Evolutionary conservation across 2,113 vertebrate genomes (phyloP), one percentile per base, ranked within the genome.

Genomic region (Tringa solitaria): DNA sequence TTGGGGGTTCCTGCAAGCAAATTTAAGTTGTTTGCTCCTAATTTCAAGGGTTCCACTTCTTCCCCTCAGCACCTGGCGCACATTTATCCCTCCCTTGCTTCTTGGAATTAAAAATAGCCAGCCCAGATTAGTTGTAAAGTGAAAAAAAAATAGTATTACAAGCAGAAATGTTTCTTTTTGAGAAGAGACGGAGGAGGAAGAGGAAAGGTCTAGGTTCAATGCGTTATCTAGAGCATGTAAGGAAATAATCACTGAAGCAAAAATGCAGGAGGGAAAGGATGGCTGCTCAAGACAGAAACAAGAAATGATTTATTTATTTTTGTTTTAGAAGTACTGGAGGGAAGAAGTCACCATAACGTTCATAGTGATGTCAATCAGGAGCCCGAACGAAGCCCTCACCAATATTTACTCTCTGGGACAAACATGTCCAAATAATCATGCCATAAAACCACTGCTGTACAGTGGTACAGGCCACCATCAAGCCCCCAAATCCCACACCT

Each of bases 201-300:
- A 95, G 94, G 91, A 81, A 92, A 93, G 76, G 93, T 81, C 76
- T 9, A 35, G 76, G 95, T 70, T 95, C 93, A 94, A 94, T 63
- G 94, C 23, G 64, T 77, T 97, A 96, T 97, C 90, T 97, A 63
- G 96, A 96, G 96, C 96, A 97, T 96, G 96, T 96, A 96, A 97
- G 95, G 94, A 69, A 95, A 97, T 95, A 61, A 96, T 69, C 96
- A 96, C 68, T 92, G 94, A 90, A 96, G 96, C 95, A 97, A 89
- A 87, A 93, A 72, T 0, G n/a, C 50, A 9, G 41, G 82, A 96
- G 68, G 77, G 77, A 79, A 70, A 87, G 51, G 24, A 14, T 22
- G 51, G 41, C 33, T 88, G 69, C 33, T 15, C 54, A 32, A 60
- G 79, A 60, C 9, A 43, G 61, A 77, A 53, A 51, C 8, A 14